Evolutionary conservation across 2,797 vertebrate genomes (phyloP).

Genomic region (Notoglanidium macrostoma): DNA sequence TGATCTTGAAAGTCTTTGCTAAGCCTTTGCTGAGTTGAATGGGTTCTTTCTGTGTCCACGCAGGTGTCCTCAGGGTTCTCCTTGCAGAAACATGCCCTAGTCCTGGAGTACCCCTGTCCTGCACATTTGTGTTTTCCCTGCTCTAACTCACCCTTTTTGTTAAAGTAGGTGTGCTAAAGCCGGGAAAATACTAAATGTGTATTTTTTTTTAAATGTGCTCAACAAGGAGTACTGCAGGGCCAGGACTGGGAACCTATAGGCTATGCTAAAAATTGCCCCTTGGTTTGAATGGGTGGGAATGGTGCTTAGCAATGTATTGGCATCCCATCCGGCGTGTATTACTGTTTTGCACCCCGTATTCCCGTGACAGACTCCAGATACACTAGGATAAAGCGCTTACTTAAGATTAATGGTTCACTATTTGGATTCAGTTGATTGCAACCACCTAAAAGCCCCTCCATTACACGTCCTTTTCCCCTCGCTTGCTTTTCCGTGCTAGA

Average conservation of each 20-base stretch:
- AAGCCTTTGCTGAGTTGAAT: not conserved
- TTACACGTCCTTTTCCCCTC: too few relatives aligned
- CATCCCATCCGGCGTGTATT: not conserved
- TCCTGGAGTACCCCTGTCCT: not conserved
- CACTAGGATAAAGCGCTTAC: not conserved
- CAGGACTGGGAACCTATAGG: not conserved
- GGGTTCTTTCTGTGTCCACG: not conserved
- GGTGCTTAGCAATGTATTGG: not conserved
- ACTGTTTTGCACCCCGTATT: not conserved
- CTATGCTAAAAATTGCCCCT: not conserved
- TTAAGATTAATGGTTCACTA: not conserved
- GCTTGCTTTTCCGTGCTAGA: too few relatives aligned
- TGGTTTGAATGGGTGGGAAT: not conserved
- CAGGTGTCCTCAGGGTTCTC: not conserved
- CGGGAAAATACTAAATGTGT: not conserved
- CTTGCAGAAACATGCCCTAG: not conserved
- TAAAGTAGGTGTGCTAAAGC: not conserved
- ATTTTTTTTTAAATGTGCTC: not conserved
- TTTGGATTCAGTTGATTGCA: too few relatives aligned
- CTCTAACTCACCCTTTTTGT: not conserved
- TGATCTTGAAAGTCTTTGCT: not conserved
- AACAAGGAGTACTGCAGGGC: not conserved
- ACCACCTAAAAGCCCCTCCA: too few relatives aligned
- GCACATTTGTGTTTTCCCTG: not conserved
- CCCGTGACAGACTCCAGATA: not conserved